Percentiles rank a stretch among this genome's conserved stretches.
Evolutionary conservation across 2,113 vertebrate species (phyloP).

Genomic region (Zootoca vivipara): DNA sequence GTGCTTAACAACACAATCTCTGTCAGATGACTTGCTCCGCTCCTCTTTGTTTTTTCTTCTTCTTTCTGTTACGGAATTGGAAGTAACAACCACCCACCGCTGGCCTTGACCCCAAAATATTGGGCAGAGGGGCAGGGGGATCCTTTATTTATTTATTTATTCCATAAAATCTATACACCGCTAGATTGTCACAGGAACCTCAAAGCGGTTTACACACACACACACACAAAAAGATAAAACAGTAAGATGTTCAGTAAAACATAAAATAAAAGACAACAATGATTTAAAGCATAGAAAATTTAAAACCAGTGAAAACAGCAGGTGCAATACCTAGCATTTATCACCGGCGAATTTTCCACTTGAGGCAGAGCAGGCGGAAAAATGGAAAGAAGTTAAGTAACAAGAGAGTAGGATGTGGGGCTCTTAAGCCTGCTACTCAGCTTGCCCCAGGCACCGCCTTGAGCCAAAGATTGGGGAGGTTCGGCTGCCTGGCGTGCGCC

Average conservation of each 20-base stretch:
- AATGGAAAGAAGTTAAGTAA: not conserved
- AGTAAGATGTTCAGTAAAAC: too few relatives aligned
- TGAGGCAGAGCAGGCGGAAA: not conserved
- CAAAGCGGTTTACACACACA: too few relatives aligned
- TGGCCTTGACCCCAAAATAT: not conserved
- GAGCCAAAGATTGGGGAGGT: too few relatives aligned
- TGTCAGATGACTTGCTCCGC: constrained; percentile 28
- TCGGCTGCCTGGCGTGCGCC: too few relatives aligned
- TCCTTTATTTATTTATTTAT: too few relatives aligned
- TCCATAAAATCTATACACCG: not conserved
- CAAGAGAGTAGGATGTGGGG: not conserved
- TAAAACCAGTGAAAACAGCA: too few relatives aligned
- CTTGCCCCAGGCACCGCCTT: not conserved
- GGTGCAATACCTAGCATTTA: not conserved
- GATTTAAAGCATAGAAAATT: too few relatives aligned
- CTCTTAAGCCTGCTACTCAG: not conserved
- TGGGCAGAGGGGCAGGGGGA: not conserved
- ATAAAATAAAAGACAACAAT: too few relatives aligned
- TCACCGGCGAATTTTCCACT: not conserved
- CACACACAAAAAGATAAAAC: too few relatives aligned
- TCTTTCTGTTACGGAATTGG: not conserved
- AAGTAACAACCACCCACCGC: not conserved
- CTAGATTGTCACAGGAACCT: not conserved
- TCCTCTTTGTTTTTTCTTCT: not conserved
- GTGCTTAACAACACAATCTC: constrained; percentile 74